phyloP scores from a whole-genome alignment of 2,797 vertebrate species.

The Chromobotia macracanthus region DNA sequence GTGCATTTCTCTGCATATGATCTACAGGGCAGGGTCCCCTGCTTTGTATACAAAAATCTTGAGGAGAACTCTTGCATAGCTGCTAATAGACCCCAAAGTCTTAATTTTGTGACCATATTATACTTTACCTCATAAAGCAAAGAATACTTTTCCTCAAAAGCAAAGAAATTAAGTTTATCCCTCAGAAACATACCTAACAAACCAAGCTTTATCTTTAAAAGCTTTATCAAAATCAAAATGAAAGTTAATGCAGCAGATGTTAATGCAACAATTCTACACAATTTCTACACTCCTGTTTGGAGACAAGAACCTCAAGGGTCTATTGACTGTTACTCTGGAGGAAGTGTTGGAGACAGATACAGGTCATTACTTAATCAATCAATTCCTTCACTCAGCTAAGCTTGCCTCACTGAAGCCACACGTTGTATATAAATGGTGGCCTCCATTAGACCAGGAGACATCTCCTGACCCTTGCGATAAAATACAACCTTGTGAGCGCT shows the following conservation, averaged over 20 bases:
- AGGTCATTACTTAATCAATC: constrained; percentile 16
- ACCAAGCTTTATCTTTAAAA: too few relatives aligned
- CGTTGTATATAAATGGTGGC: constrained; percentile 24
- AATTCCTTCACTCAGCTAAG: constrained; percentile 35
- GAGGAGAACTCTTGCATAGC: background rate
- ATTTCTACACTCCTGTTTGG: too few relatives aligned
- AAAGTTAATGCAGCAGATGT: too few relatives aligned
- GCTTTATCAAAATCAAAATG: too few relatives aligned
- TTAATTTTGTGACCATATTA: too few relatives aligned
- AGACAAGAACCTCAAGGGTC: too few relatives aligned
- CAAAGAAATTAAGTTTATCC: background rate
- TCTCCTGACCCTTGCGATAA: constrained; percentile 47
- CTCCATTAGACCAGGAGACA: constrained; percentile 44
- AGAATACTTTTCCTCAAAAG: background rate
- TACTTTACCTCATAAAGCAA: too few relatives aligned
- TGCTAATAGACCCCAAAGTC: background rate
- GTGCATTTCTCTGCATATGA: background rate
- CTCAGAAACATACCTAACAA: constrained; percentile 7
- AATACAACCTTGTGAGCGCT: too few relatives aligned
- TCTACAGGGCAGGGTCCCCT: background rate
- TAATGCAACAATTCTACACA: too few relatives aligned
- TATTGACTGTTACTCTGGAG: constrained; percentile 5
- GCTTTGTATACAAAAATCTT: background rate
- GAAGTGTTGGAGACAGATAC: background rate
- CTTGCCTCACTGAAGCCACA: constrained; percentile 25